Evolutionary conservation across 1,140 invertebrate genomes (phyloP).

Genomic region (Helicorthomorpha holstii): DNA sequence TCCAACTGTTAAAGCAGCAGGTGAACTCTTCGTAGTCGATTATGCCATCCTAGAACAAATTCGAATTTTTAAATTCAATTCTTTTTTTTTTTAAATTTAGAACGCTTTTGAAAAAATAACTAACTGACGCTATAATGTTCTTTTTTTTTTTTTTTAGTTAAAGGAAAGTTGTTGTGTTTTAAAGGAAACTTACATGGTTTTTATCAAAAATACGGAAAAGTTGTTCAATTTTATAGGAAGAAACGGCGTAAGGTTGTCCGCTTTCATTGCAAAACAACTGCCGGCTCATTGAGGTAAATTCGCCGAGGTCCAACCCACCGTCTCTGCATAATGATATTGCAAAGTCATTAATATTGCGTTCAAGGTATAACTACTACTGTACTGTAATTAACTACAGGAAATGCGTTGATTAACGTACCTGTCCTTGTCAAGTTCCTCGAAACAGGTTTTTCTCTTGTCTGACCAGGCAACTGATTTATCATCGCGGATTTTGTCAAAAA

Average conservation of each 20-base stretch:
- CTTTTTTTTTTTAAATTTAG: too few relatives aligned
- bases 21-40: constrained; percentile 67
- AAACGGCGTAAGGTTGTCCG: constrained; percentile 64
- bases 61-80: background rate
- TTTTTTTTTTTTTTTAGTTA: too few relatives aligned
- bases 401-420: too few relatives aligned
- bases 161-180: too few relatives aligned
- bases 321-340: too few relatives aligned
- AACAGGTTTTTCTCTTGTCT: background rate
- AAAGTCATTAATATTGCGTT: too few relatives aligned
- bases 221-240: constrained; percentile 48
- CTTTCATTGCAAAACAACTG: constrained; percentile 69
- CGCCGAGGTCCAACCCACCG: constrained; percentile 52
- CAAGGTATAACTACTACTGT: too few relatives aligned
- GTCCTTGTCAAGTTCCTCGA: background rate
- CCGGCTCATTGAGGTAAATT: constrained; percentile 63
- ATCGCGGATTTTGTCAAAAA: background rate
- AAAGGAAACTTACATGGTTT: constrained; percentile 31
- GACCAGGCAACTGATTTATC: background rate
- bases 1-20: constrained; percentile 30
- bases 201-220: constrained; percentile 62
- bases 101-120: too few relatives aligned
- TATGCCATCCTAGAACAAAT: constrained; percentile 41
- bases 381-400: too few relatives aligned
- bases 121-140: too few relatives aligned